These are phyloP conservation scores for Gandaritis pyraliata DNA, from an alignment of 2,888 invertebrate genomes.

Conservation along the genomic window DNA sequence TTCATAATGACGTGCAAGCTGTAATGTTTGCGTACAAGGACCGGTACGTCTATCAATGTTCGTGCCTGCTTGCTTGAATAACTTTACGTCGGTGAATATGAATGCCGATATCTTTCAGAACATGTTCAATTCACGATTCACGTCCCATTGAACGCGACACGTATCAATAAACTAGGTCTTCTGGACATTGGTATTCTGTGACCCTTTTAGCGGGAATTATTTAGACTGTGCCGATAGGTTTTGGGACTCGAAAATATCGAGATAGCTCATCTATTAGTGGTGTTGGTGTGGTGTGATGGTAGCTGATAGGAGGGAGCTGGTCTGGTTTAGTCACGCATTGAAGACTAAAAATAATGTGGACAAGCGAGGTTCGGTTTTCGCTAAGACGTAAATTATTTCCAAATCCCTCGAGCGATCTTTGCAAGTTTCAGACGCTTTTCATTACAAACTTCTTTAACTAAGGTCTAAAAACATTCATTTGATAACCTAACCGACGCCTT, in stretches of 20 bases:
- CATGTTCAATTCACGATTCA: conserved; percentile 22
- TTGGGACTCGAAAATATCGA: not conserved
- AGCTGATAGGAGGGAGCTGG: not conserved
- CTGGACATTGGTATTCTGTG: not conserved
- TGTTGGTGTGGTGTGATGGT: not conserved
- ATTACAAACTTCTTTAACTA: no score
- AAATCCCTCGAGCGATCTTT: no score
- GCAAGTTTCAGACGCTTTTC: no score
- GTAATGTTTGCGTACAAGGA: not conserved
- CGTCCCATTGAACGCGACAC: conserved; percentile 15
- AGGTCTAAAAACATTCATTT: no score
- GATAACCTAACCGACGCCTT: no score
- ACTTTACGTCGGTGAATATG: conserved; percentile 27
- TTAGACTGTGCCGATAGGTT: not conserved
- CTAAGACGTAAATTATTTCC: no score
- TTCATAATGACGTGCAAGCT: not conserved
- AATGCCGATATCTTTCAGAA: conserved; percentile 22
- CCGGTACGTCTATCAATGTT: conserved; percentile 32
- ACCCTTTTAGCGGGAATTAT: conserved; percentile 3
- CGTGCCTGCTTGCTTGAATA: conserved; percentile 34
- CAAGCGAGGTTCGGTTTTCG: no score
- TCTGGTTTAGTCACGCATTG: conserved; percentile 6
- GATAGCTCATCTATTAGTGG: not conserved
- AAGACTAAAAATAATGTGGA: no score
- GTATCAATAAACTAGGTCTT: not conserved